These are phyloP conservation scores for Chelon labrosus DNA, from an alignment of 2,797 vertebrate species.

Conservation along the genomic window DNA sequence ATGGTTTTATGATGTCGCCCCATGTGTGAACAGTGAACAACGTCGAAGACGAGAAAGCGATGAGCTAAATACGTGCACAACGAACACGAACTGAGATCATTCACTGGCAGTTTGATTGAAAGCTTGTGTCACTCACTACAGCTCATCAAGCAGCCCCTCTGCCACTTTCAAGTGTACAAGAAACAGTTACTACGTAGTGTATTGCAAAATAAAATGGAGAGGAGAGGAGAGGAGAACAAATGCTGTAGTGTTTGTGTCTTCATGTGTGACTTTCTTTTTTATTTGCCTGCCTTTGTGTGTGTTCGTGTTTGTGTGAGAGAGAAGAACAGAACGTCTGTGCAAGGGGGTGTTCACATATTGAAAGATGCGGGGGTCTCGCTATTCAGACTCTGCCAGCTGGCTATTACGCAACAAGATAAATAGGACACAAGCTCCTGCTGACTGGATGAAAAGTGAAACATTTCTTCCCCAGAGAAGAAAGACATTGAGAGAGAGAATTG, in stretches of 20 bases:
- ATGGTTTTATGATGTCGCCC: no score
- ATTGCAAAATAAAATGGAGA: no score
- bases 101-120: no score
- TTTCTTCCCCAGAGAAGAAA: slow-evolving; percentile 15
- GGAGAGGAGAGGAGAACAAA: no score
- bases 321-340: slow-evolving; percentile 6
- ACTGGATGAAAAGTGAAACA: slow-evolving; percentile 42
- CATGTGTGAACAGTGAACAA: no score
- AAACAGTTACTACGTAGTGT: no score
- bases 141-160: no score
- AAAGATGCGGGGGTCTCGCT: slow-evolving; percentile 54
- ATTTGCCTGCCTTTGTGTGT: slow-evolving; percentile 22
- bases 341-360: slow-evolving; percentile 39
- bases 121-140: no score
- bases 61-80: no score
- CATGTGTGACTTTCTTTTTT: slow-evolving; percentile 3
- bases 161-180: no score
- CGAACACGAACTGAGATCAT: no score
- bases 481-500: background rate
- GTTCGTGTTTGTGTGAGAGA: slow-evolving; percentile 15
- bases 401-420: slow-evolving; percentile 70
- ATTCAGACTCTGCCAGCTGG: slow-evolving; percentile 69
- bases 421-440: slow-evolving; percentile 50
- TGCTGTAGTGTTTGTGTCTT: background rate
- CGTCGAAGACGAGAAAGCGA: no score